Evolutionary conservation across 2,888 invertebrate species (phyloP).

Genomic region (Phyto melanocephala): DNA sequence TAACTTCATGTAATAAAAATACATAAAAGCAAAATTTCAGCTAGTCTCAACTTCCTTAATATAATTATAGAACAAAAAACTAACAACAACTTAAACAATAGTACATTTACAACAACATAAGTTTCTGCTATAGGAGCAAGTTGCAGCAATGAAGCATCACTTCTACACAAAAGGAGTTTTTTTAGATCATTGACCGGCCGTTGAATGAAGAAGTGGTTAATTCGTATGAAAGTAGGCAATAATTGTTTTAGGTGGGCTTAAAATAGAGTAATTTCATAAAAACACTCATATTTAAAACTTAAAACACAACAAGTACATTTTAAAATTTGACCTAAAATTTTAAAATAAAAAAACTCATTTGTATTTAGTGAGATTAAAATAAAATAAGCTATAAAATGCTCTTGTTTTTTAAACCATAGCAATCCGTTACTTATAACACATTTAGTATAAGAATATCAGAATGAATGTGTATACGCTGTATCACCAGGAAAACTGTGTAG

Average conservation of each 20-base stretch:
- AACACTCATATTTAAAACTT: neutral
- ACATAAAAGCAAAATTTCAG: neutral
- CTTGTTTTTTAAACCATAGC: too few relatives aligned
- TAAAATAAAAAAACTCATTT: too few relatives aligned
- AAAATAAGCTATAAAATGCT: too few relatives aligned
- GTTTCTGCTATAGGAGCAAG: neutral
- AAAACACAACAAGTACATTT: too few relatives aligned
- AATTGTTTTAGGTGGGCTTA: neutral
- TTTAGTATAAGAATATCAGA: too few relatives aligned
- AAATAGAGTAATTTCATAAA: neutral
- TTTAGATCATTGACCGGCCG: conserved; percentile 38
- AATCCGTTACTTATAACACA: too few relatives aligned
- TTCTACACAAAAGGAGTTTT: neutral
- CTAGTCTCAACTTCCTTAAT: conserved; percentile 10
- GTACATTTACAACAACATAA: neutral
- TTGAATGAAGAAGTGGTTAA: neutral
- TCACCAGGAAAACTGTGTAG: too few relatives aligned
- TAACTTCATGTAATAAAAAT: neutral
- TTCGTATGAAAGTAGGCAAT: neutral
- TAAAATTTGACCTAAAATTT: too few relatives aligned
- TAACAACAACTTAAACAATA: conserved; percentile 1
- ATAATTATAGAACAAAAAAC: conserved; percentile 4
- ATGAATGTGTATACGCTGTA: too few relatives aligned
- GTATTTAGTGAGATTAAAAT: too few relatives aligned
- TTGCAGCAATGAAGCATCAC: neutral